Conservation (phyloP, 1,140 invertebrate genomes). For the Uloborus diversus region DNA sequence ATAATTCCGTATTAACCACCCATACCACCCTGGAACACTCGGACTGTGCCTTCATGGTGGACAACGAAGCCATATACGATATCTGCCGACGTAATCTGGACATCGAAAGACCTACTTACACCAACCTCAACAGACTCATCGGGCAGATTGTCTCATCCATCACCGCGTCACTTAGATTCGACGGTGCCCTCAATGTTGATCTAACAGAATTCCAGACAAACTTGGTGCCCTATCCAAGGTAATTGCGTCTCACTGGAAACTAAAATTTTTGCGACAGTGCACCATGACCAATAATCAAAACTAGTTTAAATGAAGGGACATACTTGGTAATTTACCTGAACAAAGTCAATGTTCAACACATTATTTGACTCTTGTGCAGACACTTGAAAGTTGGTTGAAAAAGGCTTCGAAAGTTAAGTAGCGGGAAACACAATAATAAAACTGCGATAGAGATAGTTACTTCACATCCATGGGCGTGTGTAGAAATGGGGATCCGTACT, state of each 20-base stretch:
- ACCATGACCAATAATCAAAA: no score
- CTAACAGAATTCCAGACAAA: slow-evolving; percentile 78
- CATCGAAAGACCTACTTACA: slow-evolving; percentile 73
- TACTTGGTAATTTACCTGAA: no score
- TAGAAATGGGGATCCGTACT: no score
- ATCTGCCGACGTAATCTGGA: slow-evolving; percentile 74
- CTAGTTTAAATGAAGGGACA: no score
- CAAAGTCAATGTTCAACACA: no score
- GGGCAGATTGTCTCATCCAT: slow-evolving; percentile 73
- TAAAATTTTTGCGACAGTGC: no score
- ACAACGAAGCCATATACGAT: slow-evolving; percentile 80
- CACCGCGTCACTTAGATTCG: slow-evolving; percentile 76
- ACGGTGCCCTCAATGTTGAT: slow-evolving; percentile 77
- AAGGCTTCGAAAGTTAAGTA: no score
- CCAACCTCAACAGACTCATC: slow-evolving; percentile 70
- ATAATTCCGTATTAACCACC: slow-evolving; percentile 84
- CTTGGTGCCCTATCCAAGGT: slow-evolving; percentile 73
- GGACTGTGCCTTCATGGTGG: slow-evolving; percentile 81
- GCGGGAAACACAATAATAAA: no score
- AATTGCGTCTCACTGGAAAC: background rate
- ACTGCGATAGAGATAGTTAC: no score
- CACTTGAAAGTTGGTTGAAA: no score
- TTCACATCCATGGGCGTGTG: no score
- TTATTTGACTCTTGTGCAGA: no score
- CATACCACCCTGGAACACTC: slow-evolving; percentile 82